A percentile compares a stretch with the other conserved stretches of the same genome.
phyloP scores from a whole-genome alignment of 2,888 invertebrate genomes.

The Drosophila conformis region DNA sequence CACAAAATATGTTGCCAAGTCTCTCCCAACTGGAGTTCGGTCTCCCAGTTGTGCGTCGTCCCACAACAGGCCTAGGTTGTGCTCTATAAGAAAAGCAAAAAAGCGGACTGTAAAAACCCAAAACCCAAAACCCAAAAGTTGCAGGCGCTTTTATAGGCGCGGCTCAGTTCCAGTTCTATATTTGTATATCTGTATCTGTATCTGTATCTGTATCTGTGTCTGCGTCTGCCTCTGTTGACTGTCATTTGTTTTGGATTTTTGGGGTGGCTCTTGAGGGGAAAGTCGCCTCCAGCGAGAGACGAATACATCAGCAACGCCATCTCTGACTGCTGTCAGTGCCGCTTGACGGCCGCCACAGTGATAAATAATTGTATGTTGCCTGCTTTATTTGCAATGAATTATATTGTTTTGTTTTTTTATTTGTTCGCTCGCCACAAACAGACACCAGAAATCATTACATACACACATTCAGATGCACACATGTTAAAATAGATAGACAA shows the following conservation, averaged over 20 bases:
- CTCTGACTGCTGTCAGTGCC: slow-evolving; percentile 46
- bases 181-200: slow-evolving; percentile 22
- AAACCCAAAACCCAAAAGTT: slow-evolving; percentile 55
- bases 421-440: slow-evolving; percentile 13
- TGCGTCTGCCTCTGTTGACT: slow-evolving; percentile 41
- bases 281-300: slow-evolving; percentile 14
- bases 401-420: slow-evolving; percentile 56
- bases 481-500: slow-evolving; percentile 5
- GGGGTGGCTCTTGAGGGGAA: not conserved
- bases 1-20: slow-evolving; percentile 65
- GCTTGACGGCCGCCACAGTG: slow-evolving; percentile 52
- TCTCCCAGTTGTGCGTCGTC: slow-evolving; percentile 38
- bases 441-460: slow-evolving; percentile 25
- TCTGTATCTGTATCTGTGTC: not conserved
- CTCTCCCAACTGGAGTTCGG: slow-evolving; percentile 20
- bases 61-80: slow-evolving; percentile 30
- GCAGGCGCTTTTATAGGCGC: slow-evolving; percentile 63
- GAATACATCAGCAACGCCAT: slow-evolving; percentile 31
- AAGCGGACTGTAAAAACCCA: slow-evolving; percentile 22
- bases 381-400: slow-evolving; percentile 72
- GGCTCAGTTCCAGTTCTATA: slow-evolving; percentile 25
- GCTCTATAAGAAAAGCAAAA: slow-evolving; percentile 13
- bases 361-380: slow-evolving; percentile 75
- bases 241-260: slow-evolving; percentile 52
- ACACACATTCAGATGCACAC: slow-evolving; percentile 16